A percentile compares a stretch with the other conserved stretches of the same genome.
Conservation (phyloP, 2,113 vertebrate species). For the Gymnarchus niloticus region DNA sequence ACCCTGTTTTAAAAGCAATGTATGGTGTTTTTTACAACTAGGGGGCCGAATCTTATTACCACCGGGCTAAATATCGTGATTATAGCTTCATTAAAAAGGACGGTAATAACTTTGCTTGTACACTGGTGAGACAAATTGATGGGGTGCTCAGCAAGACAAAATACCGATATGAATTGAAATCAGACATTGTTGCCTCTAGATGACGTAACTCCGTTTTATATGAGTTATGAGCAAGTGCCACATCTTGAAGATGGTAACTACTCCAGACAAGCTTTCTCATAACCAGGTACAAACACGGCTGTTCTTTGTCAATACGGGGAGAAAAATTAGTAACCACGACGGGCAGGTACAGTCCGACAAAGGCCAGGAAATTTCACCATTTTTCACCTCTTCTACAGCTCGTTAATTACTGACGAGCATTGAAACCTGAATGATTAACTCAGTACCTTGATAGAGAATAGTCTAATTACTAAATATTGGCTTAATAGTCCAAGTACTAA, state of each 20-base stretch:
- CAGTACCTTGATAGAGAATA: background rate
- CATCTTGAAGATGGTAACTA: background rate
- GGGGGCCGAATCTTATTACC: background rate
- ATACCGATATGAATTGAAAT: background rate
- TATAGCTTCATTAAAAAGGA: background rate
- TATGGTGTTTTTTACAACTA: background rate
- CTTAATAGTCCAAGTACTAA: slow-evolving; percentile 12
- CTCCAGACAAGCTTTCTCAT: background rate
- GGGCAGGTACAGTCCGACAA: background rate
- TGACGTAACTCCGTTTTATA: background rate
- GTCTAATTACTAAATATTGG: background rate
- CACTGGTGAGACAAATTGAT: background rate
- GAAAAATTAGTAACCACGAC: background rate
- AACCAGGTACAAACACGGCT: background rate
- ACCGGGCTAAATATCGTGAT: background rate
- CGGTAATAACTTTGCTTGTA: background rate
- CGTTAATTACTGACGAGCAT: background rate
- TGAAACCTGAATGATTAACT: background rate
- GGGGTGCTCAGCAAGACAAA: background rate
- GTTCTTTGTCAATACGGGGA: background rate
- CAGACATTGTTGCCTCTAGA: background rate
- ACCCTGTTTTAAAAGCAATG: background rate
- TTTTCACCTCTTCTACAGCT: background rate
- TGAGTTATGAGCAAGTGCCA: background rate
- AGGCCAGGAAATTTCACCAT: background rate